Evolutionary conservation across 1,140 invertebrate species (phyloP).

Genomic region (Brachystomella parvula): DNA sequence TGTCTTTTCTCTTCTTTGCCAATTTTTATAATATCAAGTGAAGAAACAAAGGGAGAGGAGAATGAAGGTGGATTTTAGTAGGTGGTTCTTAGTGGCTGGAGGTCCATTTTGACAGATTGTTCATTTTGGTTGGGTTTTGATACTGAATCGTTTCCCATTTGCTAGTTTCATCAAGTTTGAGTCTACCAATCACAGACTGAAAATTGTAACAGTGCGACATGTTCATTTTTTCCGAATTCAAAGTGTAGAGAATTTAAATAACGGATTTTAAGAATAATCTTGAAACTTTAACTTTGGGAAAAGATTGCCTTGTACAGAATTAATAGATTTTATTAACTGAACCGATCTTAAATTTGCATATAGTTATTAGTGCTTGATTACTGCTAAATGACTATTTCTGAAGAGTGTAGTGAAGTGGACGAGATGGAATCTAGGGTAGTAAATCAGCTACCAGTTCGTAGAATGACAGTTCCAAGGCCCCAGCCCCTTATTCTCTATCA

Average conservation of each 20-base stretch:
- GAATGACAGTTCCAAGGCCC: not conserved
- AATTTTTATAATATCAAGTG: no score
- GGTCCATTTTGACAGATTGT: constrained; percentile 3
- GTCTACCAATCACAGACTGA: not conserved
- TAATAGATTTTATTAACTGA: not conserved
- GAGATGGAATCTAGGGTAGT: not conserved
- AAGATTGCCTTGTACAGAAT: not conserved
- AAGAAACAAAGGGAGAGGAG: not conserved
- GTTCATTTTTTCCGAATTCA: not conserved
- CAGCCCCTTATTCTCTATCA: not conserved
- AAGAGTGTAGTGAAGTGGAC: not conserved
- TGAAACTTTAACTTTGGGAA: not conserved
- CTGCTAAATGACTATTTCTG: not conserved
- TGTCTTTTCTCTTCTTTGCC: no score
- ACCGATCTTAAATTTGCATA: not conserved
- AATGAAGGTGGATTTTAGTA: constrained; percentile 1
- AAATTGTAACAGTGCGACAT: not conserved
- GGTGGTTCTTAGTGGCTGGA: constrained; percentile 6
- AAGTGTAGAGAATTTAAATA: not conserved
- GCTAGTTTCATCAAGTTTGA: not conserved
- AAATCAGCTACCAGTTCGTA: no score
- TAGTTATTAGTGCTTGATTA: not conserved
- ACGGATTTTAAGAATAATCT: not conserved
- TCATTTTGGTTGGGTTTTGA: not conserved
- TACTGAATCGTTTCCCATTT: not conserved